Percentiles rank a stretch among this genome's conserved stretches.
These are phyloP conservation scores for Pteruthius melanotis DNA, from an alignment of 2,113 vertebrate species.

Conservation along the genomic window DNA sequence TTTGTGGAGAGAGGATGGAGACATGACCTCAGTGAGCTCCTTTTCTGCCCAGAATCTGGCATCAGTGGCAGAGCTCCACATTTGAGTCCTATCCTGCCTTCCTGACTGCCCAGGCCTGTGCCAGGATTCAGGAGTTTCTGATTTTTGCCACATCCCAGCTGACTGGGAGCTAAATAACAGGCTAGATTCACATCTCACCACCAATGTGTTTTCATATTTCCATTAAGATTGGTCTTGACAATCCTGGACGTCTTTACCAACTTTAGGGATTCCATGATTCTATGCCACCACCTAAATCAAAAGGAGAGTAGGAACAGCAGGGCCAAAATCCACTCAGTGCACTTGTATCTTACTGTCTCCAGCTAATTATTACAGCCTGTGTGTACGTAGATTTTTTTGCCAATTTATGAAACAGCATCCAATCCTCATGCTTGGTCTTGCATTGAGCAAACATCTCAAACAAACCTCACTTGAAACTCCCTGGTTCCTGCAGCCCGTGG, in stretches of 20 bases:
- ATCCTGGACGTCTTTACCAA: not conserved
- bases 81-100: not conserved
- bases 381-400: not conserved
- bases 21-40: not conserved
- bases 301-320: not conserved
- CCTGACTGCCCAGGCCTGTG: not conserved
- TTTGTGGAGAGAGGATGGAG: not conserved
- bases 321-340: not conserved
- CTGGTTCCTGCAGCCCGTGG: not conserved
- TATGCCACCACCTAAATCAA: not conserved
- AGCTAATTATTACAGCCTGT: constrained; percentile 4
- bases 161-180: not conserved
- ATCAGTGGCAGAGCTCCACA: not conserved
- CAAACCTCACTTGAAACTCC: not conserved
- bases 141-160: not conserved
- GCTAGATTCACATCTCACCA: not conserved
- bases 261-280: not conserved
- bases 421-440: not conserved
- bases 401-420: not conserved
- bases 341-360: not conserved
- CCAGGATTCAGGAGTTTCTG: not conserved
- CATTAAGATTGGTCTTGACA: not conserved
- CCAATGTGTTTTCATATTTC: not conserved
- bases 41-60: accelerated
- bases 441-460: not conserved